Evolutionary conservation across 2,888 invertebrate species (phyloP).

Genomic region (Aphrophora alni): DNA sequence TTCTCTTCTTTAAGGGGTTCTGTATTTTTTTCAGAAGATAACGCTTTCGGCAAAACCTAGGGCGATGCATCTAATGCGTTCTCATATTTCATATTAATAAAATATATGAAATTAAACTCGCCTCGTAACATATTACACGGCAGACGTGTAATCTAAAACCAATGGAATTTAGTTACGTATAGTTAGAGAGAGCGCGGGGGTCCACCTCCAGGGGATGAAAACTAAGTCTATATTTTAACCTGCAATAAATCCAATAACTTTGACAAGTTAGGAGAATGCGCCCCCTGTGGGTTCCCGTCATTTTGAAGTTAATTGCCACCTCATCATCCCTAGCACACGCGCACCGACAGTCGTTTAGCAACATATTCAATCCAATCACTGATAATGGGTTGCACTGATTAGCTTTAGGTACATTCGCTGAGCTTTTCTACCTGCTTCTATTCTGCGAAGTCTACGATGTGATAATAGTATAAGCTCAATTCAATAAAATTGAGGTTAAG

Average conservation of each 20-base stretch:
- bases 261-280: slow-evolving; percentile 36
- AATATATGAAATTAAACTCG: slow-evolving; percentile 38
- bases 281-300: slow-evolving; percentile 35
- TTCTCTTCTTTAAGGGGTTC: neutral
- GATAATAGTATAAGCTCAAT: too few relatives aligned
- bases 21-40: neutral
- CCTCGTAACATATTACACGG: slow-evolving; percentile 32
- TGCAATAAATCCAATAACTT: slow-evolving; percentile 34
- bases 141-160: slow-evolving; percentile 37
- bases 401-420: too few relatives aligned
- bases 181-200: slow-evolving; percentile 21
- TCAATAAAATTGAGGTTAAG: too few relatives aligned
- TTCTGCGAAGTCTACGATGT: too few relatives aligned
- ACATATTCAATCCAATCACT: neutral
- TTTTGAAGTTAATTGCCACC: slow-evolving; percentile 41
- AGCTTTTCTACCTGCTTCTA: neutral
- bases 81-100: slow-evolving; percentile 38
- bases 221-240: slow-evolving; percentile 16
- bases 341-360: neutral
- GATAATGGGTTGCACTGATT: neutral
- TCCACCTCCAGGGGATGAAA: slow-evolving; percentile 20
- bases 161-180: slow-evolving; percentile 37
- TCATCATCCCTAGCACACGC: slow-evolving; percentile 27
- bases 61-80: slow-evolving; percentile 30
- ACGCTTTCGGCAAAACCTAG: neutral